Conservation (phyloP, 2,888 invertebrate genomes). For the Drosophila eohydei region DNA sequence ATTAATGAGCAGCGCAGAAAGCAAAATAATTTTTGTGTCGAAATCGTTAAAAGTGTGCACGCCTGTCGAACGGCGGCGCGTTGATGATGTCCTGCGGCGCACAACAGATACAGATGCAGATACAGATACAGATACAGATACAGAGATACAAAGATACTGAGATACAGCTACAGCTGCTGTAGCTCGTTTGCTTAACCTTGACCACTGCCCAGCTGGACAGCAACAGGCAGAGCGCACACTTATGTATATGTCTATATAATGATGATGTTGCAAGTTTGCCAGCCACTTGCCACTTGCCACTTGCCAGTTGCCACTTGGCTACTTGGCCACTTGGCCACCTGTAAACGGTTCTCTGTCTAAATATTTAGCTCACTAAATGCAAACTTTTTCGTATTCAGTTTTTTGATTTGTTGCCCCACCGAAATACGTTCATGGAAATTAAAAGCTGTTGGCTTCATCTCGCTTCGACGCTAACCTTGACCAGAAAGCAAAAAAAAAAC, state of each 20-base stretch:
- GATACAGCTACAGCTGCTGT: constrained; percentile 18
- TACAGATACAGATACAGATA: constrained; percentile 27
- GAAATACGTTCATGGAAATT: constrained; percentile 71
- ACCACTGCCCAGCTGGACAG: constrained; percentile 74
- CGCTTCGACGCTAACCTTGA: constrained; percentile 44
- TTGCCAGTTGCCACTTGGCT: constrained; percentile 27
- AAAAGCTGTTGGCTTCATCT: constrained; percentile 5
- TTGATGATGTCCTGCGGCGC: constrained; percentile 79
- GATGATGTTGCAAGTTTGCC: constrained; percentile 68
- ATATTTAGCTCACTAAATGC: constrained; percentile 58
- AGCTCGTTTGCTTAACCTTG: constrained; percentile 72
- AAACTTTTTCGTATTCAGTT: constrained; percentile 40
- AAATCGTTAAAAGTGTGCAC: constrained; percentile 75
- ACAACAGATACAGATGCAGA: constrained; percentile 28
- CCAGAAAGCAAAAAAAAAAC: constrained; percentile 65
- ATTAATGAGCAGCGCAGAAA: constrained; percentile 76
- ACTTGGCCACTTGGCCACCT: constrained; percentile 53
- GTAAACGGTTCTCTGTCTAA: constrained; percentile 75
- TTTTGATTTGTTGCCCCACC: constrained; percentile 71
- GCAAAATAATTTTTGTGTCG: constrained; percentile 70
- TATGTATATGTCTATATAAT: constrained; percentile 36
- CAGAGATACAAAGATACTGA: constrained; percentile 16
- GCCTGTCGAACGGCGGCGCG: constrained; percentile 59
- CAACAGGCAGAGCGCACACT: constrained; percentile 7
- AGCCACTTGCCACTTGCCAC: constrained; percentile 29